Evolutionary conservation across 2,113 vertebrate genomes (phyloP), one percentile per base, ranked within the genome.

Genomic region (Sebastes fasciatus): DNA sequence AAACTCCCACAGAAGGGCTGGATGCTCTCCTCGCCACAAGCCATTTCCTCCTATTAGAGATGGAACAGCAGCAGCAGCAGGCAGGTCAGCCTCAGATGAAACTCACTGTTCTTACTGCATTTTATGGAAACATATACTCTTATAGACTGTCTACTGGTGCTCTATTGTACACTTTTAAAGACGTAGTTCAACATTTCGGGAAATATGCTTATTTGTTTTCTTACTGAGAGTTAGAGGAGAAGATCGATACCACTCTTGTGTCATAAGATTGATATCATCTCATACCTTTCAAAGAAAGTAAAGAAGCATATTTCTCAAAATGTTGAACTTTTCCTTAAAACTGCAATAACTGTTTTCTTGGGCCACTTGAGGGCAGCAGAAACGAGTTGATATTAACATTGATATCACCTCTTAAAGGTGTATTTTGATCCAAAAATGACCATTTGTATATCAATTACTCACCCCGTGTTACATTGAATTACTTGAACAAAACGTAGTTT

Each of bases 41-140:
- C 90, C 88, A 94, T 95, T 95, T 94, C 93, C 94, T 94, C 88
- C 87, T 83, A 94, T 94, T 94, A 94, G 87, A 90, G 83, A 86
- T 81, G 85, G 71, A 90, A 83, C 75, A 83, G 86, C 80, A 88
- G 72, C 88, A 87, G 88, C 86, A 82, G 73, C 81, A 58, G 83
- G 83, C 88, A 75, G 88, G 80, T 69, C 71, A 77, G 52, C 34
- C 46, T 26, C 57, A 73, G 64, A 87, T 48, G 8, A 51, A 71
- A 57, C 61, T 55, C 26, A 49, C 58, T 23, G 58, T 23, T 74
- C 46, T 21, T 21, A 23, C 8, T 66, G 45, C 40, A 77, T 76
- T 79, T 83, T 67, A 72, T 78, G 26, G 26, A 86, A 79, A 72
- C 74, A 71, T 76, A 40, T 23, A 55, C 17, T 43, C 66, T 65